phyloP scores from a whole-genome alignment of 1,140 invertebrate species.

The Asbolus verrucosus region DNA sequence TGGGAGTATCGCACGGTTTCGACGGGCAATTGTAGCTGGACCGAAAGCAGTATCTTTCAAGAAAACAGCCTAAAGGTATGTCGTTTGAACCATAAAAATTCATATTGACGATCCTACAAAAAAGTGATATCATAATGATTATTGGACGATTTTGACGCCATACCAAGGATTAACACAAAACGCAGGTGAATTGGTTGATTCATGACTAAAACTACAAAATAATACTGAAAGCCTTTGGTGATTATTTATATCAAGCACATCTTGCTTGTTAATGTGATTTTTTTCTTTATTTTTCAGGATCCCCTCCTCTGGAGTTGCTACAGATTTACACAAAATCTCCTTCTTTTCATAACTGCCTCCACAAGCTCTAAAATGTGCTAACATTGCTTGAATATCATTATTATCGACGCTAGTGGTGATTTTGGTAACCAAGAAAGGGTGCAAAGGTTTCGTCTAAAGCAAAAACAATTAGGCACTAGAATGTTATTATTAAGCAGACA shows the following conservation, averaged over 20 bases:
- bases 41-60: constrained; percentile 93
- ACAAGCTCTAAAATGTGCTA: constrained; percentile 88
- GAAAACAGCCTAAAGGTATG: constrained; percentile 93
- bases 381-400: constrained; percentile 75
- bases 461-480: background rate
- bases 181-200: constrained; percentile 82
- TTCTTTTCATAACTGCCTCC: constrained; percentile 75
- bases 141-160: constrained; percentile 61
- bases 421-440: constrained; percentile 80
- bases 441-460: constrained; percentile 66
- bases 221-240: constrained; percentile 92
- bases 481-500: too few relatives aligned
- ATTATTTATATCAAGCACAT: constrained; percentile 87
- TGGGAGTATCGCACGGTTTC: constrained; percentile 81
- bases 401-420: constrained; percentile 75
- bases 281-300: constrained; percentile 19
- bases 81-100: constrained; percentile 95
- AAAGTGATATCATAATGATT: too few relatives aligned
- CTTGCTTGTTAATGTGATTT: constrained; percentile 61
- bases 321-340: constrained; percentile 55
- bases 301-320: background rate
- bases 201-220: constrained; percentile 91
- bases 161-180: constrained; percentile 92
- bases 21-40: constrained; percentile 87
- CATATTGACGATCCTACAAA: constrained; percentile 86